These are phyloP conservation scores for Bombus superbus DNA, from an alignment of 1,140 invertebrate species.

Conservation along the genomic window DNA sequence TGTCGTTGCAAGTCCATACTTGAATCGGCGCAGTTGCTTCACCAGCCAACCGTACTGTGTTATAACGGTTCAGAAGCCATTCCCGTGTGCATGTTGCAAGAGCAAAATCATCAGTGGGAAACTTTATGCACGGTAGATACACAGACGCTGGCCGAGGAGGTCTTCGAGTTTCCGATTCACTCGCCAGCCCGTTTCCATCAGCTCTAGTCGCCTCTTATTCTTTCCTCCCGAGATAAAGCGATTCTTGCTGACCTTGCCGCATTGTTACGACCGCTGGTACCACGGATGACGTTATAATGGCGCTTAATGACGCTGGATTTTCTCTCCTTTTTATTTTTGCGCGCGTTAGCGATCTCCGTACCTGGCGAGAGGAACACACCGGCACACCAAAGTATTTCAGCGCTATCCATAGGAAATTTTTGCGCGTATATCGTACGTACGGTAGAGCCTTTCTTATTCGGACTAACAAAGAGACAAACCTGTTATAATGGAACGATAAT, in stretches of 20 bases:
- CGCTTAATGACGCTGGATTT: conserved; percentile 54
- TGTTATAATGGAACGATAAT: too few relatives aligned
- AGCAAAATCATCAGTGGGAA: conserved; percentile 10
- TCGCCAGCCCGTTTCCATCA: background rate
- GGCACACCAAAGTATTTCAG: background rate
- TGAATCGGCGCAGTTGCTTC: conserved; percentile 1
- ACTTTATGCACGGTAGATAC: background rate
- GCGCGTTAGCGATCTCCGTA: background rate
- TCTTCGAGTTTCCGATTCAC: conserved; percentile 12
- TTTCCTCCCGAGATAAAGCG: conserved; percentile 37
- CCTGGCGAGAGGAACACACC: background rate
- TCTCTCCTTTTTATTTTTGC: conserved; percentile 53
- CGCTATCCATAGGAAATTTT: background rate
- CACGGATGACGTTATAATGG: conserved; percentile 32
- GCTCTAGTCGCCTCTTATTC: conserved; percentile 5
- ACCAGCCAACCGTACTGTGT: background rate
- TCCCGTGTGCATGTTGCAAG: background rate
- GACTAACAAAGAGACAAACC: too few relatives aligned
- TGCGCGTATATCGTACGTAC: background rate
- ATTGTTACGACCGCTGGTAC: conserved; percentile 25
- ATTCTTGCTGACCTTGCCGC: conserved; percentile 43
- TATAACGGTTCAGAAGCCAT: conserved; percentile 47
- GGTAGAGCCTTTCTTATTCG: too few relatives aligned
- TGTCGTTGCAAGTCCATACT: background rate
- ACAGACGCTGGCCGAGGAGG: background rate